Evolutionary conservation across 2,888 invertebrate species (phyloP), one percentile per base, ranked within the genome.

Genomic region (Silvanus unidentatus): DNA sequence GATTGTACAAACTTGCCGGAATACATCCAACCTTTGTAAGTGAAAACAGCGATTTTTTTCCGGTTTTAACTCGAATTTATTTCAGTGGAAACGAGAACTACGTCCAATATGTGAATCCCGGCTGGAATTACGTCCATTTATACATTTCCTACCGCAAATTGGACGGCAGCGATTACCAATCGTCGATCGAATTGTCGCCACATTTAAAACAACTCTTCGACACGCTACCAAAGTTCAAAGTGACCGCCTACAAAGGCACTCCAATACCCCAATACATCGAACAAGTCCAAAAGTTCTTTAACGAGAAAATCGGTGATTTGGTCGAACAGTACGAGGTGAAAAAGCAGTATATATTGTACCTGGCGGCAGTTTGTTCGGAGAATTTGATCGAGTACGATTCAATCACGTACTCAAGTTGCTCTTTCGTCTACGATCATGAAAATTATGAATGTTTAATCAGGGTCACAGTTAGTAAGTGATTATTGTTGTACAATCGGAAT

Each of bases 191-290:
- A 47, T 59, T 78, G 2, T 75, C 77, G 1, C 75, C 75, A 12
- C 57, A 68, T 40, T 64, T 79, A 5, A 75, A 77, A 58, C 67
- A 72, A 39, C 64, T 71, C 16, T 60, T 79, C 8, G 73, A 73
- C 28, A 72, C 68, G 13, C 52, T 68, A 1, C 22, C 4, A 8
- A 22, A 56, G 55, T 11, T 53, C 77, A 13, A 64, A 70, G 12
- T 67, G 78, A 34, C 77, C 77, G 13, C 52, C 63, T 1, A 75
- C 2, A 60, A 60, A 2, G 54, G 59, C 50, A 50, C 61, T 55
- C 48, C 54, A 29, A 60, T 81, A 14, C 73, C 75, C 69, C 77
- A 80, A 60, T 82, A 81, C 68, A 76, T 81, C 5, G 73, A 22
- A 22, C 22, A 22, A 22, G 22, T 22, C 8, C 22, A 22, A 45